These are phyloP conservation scores for Teleopsis dalmanni DNA, from an alignment of 1,140 invertebrate genomes.

Conservation along the genomic window DNA sequence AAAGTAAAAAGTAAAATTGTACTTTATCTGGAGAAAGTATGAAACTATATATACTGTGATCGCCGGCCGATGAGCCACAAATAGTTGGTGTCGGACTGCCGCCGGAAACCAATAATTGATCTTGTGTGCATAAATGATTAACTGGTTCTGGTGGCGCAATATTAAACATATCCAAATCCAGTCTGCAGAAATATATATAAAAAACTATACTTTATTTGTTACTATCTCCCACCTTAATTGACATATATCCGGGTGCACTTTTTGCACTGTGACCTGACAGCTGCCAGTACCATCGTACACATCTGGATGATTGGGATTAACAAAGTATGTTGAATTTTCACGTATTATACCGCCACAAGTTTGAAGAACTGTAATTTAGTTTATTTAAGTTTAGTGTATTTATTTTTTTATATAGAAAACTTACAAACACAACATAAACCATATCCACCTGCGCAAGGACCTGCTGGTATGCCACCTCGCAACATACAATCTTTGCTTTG, in stretches of 20 bases:
- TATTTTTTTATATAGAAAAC: conserved; percentile 6
- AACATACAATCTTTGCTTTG: conserved; percentile 58
- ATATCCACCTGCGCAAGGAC: conserved; percentile 64
- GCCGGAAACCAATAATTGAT: conserved; percentile 77
- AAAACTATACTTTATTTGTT: neutral
- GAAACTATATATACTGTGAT: conserved; percentile 63
- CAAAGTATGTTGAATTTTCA: conserved; percentile 78
- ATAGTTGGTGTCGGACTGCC: conserved; percentile 71
- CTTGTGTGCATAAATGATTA: conserved; percentile 73
- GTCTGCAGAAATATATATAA: conserved; percentile 41
- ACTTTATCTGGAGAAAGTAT: neutral
- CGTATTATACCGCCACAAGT: conserved; percentile 66
- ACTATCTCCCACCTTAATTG: conserved; percentile 59
- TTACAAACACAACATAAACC: conserved; percentile 42
- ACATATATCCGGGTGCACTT: conserved; percentile 67
- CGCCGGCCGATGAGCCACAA: conserved; percentile 72
- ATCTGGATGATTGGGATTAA: conserved; percentile 69
- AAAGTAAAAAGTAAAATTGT: conserved; percentile 6
- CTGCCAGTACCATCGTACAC: conserved; percentile 67
- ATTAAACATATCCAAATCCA: conserved; percentile 72
- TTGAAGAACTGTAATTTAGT: conserved; percentile 54
- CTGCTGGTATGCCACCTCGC: conserved; percentile 60
- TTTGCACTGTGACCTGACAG: conserved; percentile 73
- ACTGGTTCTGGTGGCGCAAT: conserved; percentile 61
- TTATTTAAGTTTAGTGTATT: neutral